A percentile compares a stretch with the other conserved stretches of the same genome.
Conservation (phyloP, 2,888 invertebrate species). For the Frankliniella intonsa region DNA sequence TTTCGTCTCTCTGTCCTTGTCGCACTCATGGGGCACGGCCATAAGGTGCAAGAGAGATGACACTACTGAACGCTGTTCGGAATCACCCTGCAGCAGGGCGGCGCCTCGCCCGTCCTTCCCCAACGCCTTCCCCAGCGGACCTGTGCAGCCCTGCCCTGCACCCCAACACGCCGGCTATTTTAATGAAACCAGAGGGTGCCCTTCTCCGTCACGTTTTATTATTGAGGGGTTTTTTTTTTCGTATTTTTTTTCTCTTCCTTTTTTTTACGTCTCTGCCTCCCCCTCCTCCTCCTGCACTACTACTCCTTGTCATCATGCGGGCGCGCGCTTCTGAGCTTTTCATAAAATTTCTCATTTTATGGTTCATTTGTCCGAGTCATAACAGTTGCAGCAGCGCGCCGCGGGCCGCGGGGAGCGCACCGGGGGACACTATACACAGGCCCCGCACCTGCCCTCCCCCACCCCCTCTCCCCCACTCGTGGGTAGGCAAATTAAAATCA, state of each 20-base stretch:
- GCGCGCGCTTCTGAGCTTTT: not conserved
- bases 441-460: not conserved
- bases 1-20: no score
- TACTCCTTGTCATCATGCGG: not conserved
- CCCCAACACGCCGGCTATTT: not conserved
- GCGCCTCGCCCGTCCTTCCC: no score
- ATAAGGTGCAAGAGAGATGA: no score
- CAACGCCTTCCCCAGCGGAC: not conserved
- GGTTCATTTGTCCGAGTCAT: conserved; percentile 26
- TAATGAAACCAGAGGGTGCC: not conserved
- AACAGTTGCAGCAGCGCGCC: not conserved
- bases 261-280: not conserved
- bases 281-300: not conserved
- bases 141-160: not conserved
- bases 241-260: not conserved
- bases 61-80: no score
- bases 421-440: not conserved
- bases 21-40: no score
- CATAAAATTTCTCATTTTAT: conserved; percentile 24
- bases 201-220: not conserved
- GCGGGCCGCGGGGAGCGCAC: not conserved
- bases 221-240: not conserved
- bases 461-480: not conserved
- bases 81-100: no score
- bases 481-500: not conserved